A percentile compares a stretch with the other conserved stretches of the same genome.
phyloP scores from a whole-genome alignment of 2,797 vertebrate genomes.

The Megalops cyprinoides region DNA sequence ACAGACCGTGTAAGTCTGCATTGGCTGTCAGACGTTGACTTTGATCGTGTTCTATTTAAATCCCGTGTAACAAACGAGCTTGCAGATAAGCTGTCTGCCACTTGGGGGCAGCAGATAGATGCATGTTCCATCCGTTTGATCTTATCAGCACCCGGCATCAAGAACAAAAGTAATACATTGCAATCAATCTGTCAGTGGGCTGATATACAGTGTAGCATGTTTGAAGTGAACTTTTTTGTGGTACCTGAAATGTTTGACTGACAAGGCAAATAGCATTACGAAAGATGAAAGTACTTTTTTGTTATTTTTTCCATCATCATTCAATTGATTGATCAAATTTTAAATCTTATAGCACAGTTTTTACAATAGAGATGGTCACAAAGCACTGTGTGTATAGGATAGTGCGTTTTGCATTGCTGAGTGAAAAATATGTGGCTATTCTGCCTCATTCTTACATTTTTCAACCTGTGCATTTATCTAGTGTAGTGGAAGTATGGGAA shows the following conservation, averaged over 20 bases:
- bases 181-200: background rate
- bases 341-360: background rate
- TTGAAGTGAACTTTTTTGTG: background rate
- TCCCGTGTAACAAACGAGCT: background rate
- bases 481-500: background rate
- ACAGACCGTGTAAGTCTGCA: too few relatives aligned
- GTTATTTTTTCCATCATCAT: too few relatives aligned
- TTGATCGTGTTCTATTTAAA: too few relatives aligned
- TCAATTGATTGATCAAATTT: background rate
- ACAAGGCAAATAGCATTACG: too few relatives aligned
- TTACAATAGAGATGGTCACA: too few relatives aligned
- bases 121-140: background rate
- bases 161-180: background rate
- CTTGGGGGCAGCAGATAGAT: slow-evolving; percentile 37
- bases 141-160: background rate
- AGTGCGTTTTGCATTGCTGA: background rate
- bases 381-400: too few relatives aligned
- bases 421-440: too few relatives aligned
- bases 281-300: too few relatives aligned
- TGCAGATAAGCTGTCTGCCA: slow-evolving; percentile 25
- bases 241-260: background rate
- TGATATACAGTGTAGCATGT: background rate
- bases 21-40: too few relatives aligned
- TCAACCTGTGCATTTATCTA: background rate
- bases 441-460: background rate